Conservation (phyloP, 2,888 invertebrate species). For the Eueremaeus valkanovi region DNA sequence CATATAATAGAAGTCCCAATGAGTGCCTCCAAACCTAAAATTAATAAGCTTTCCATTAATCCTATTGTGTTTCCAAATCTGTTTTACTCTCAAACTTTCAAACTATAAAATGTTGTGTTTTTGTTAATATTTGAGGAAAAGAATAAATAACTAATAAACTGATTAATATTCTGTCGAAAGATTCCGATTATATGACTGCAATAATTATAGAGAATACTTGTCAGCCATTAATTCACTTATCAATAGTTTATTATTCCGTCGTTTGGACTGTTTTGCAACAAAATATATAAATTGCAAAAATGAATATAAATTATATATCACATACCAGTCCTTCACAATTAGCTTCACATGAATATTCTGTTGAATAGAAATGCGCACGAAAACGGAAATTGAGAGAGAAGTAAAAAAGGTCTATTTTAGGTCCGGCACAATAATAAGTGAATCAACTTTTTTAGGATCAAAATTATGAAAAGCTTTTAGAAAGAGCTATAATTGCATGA, state of each 20-base stretch:
- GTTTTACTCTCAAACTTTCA: no score
- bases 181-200: background rate
- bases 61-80: background rate
- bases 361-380: slow-evolving; percentile 19
- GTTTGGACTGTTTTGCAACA: background rate
- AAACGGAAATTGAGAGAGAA: slow-evolving; percentile 20
- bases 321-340: background rate
- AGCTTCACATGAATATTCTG: background rate
- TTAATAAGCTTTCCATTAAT: background rate
- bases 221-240: no score
- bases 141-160: no score
- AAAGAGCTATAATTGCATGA: background rate
- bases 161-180: no score
- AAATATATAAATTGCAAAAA: background rate
- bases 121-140: no score
- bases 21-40: background rate
- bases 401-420: background rate
- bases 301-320: background rate
- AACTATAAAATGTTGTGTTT: no score
- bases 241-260: no score
- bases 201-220: no score
- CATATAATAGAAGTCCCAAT: background rate
- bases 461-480: slow-evolving; percentile 13
- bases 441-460: background rate
- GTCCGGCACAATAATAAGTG: background rate